Evolutionary conservation across 2,888 invertebrate species (phyloP).

Genomic region (Zygogramma bicolorata): DNA sequence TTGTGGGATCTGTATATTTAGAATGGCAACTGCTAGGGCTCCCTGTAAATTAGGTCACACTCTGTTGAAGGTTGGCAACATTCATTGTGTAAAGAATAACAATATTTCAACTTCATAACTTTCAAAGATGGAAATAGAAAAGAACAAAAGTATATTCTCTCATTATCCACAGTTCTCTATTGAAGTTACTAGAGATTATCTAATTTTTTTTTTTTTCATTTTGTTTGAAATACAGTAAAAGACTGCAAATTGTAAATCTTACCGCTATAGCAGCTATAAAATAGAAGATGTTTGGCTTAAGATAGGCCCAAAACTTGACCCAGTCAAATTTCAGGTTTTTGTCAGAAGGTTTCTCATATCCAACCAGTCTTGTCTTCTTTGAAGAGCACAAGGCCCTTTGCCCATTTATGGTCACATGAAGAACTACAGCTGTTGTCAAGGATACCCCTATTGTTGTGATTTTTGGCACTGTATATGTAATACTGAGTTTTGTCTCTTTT

Average conservation of each 20-base stretch:
- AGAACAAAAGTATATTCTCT: too few relatives aligned
- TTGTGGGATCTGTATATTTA: conserved; percentile 91
- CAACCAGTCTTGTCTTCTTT: conserved; percentile 59
- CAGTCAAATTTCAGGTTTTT: conserved; percentile 81
- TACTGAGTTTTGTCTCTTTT: not conserved
- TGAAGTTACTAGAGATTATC: too few relatives aligned
- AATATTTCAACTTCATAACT: too few relatives aligned
- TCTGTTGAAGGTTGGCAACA: too few relatives aligned
- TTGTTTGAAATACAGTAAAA: too few relatives aligned
- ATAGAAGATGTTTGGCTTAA: conserved; percentile 82
- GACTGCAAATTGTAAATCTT: conserved; percentile 65
- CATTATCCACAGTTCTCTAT: too few relatives aligned
- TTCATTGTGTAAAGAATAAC: too few relatives aligned
- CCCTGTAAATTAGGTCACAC: conserved; percentile 74
- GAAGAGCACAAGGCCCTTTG: conserved; percentile 52
- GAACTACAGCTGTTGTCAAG: not conserved
- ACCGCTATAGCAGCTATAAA: conserved; percentile 84
- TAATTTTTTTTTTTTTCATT: too few relatives aligned
- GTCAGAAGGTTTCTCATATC: conserved; percentile 61
- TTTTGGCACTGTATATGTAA: not conserved
- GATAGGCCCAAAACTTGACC: conserved; percentile 78
- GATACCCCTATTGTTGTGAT: not conserved
- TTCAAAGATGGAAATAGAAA: too few relatives aligned
- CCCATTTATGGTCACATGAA: not conserved
- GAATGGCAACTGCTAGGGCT: conserved; percentile 85